Conservation (phyloP, 2,797 vertebrate species). For the Pelodytes ibericus region DNA sequence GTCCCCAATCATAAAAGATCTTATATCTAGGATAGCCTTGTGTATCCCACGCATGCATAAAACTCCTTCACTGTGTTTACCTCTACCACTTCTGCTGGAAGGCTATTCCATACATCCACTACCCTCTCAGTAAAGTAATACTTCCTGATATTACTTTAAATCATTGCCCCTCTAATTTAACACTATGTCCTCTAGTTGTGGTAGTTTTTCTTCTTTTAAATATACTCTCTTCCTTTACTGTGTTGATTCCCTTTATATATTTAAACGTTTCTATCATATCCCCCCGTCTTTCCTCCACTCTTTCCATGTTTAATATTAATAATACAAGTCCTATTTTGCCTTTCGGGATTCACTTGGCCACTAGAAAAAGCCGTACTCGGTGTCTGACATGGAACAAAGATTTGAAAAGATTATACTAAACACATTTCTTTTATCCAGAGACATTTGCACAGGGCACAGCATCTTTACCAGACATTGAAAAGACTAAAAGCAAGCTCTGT, state of each 20-base stretch:
- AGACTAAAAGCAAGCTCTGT: constrained; percentile 35
- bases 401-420: constrained; percentile 33
- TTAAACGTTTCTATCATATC: too few relatives aligned
- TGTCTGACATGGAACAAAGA: constrained; percentile 16
- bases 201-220: not conserved
- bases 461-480: constrained; percentile 33
- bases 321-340: not conserved
- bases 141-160: too few relatives aligned
- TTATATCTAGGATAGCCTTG: too few relatives aligned
- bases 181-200: not conserved
- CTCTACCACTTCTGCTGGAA: too few relatives aligned
- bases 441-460: constrained; percentile 28
- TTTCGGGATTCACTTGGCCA: not conserved
- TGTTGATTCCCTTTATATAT: too few relatives aligned
- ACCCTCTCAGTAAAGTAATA: too few relatives aligned
- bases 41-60: too few relatives aligned
- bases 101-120: too few relatives aligned
- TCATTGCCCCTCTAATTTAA: too few relatives aligned
- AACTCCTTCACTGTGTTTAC: too few relatives aligned
- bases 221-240: too few relatives aligned
- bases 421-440: constrained; percentile 39
- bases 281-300: not conserved
- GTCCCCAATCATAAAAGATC: too few relatives aligned
- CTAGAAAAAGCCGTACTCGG: not conserved
- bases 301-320: not conserved